Base-by-base conservation (phyloP, 2,888 invertebrate genomes). In the Drosophila aldrichi region DNA sequence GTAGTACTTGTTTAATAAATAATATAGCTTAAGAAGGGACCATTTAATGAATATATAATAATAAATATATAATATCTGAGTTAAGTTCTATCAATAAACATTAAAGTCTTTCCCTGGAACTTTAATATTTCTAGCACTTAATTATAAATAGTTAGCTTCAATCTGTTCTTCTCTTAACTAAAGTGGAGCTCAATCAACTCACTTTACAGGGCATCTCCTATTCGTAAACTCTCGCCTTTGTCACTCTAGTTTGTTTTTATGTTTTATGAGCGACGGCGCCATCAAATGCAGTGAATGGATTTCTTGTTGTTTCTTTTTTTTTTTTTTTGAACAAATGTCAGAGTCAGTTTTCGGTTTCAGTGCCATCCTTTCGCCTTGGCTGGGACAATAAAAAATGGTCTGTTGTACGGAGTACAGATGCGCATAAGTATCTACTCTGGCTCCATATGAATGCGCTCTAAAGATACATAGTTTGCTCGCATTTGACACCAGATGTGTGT, bases 341-440 rank as follows among this genome's bases (percentile, higher is more conserved):
- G 43, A 32, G 49, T 57, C 54, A 54, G 38, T 54, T 54, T 54
- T 44, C 20, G 55, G 58, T 46, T 41, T 29, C 57, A 49, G 54
- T 43, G 57, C 51, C 59, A 46, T 40, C 36, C 32, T 2, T 48
- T 36, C 34, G 46, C 54, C 46, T 48, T 67, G 68, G 69, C 79
- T 64, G 71, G 70, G n/a, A n/a, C 70, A 54, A 79, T 85, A 89
- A 85, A 85, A 87, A 87, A 81, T 70, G 58, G 71, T 68, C 65
- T 73, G 81, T 55, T 79, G 69, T 70, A 54, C 44, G 51, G 40
- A 41, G 41, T 61, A 54, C 77, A 75, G 76, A 62, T 78, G 77
- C 62, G 54, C 68, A 57, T 52, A 76, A 80, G 77, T 68, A 63
- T 79, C 64, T 68, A n/a, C 32, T 25, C 41, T 25, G 10, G 52